Evolutionary conservation across 2,888 invertebrate species (phyloP).

Genomic region (Thymelicus lineola): DNA sequence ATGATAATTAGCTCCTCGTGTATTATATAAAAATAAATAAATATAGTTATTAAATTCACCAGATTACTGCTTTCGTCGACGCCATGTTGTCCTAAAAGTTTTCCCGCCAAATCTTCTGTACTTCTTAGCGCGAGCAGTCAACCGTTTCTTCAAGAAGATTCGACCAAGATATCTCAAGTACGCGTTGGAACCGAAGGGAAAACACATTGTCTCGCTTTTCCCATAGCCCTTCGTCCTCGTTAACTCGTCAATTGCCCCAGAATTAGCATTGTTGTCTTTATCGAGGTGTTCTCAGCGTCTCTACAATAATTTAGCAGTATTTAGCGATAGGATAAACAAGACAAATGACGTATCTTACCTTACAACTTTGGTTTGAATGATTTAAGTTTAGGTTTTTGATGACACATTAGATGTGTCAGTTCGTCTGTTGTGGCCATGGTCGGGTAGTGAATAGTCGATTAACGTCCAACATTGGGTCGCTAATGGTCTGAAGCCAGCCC

Average conservation of each 20-base stretch:
- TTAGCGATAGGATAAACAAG: neutral
- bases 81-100: constrained; percentile 68
- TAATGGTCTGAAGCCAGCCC: too few relatives aligned
- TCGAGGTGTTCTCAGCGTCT: constrained; percentile 19
- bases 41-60: constrained; percentile 48
- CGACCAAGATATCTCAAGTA: constrained; percentile 61
- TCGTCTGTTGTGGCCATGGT: too few relatives aligned
- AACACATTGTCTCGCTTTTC: constrained; percentile 67
- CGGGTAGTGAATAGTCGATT: too few relatives aligned
- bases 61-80: constrained; percentile 61
- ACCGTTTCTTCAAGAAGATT: constrained; percentile 56
- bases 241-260: constrained; percentile 18
- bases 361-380: too few relatives aligned
- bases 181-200: constrained; percentile 51
- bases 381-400: too few relatives aligned
- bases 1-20: too few relatives aligned
- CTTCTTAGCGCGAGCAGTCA: constrained; percentile 55
- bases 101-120: constrained; percentile 68
- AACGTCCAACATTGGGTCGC: too few relatives aligned
- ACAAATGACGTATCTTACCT: too few relatives aligned
- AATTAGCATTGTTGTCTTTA: constrained; percentile 17
- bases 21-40: too few relatives aligned
- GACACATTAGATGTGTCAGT: too few relatives aligned
- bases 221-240: constrained; percentile 56
- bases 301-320: neutral